Base-by-base conservation (phyloP, 2,888 invertebrate species). In the Cephus runcator region DNA sequence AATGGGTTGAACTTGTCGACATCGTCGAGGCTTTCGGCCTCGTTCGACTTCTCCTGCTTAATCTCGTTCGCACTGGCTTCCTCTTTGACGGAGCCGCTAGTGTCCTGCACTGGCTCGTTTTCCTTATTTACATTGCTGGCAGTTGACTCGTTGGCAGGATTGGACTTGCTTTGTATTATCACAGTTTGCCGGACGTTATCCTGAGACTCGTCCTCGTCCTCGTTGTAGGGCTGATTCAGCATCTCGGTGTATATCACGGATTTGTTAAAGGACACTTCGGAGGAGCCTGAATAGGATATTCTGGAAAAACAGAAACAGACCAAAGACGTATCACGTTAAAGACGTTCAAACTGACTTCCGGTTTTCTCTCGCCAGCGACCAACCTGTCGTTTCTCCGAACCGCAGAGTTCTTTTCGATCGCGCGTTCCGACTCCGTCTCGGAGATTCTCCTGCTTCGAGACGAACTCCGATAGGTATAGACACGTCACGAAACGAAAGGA, bases 1-100 rank as follows among this genome's bases (percentile, higher is more conserved):
- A 93, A 93, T 75, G 93, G 92, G 90, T 93, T 93, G 87, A 92
- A 94, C 83, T 92, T 90, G 81, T 92, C 91, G 81, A 92, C 90
- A 84, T 92, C 89, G 35, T 85, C 85, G 69, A 85, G 82, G 75
- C 82, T 84, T 73, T 83, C 83, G 71, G 83, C 82, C 33, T 82
- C 84, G 40, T 83, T 83, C 31, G 69, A 69, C 6, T 30, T 69
- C 31, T 30, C 69, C 33, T 30, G 30, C 6, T 31, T 15, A 15
- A 12, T 74, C 73, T 77, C 71, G 75, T 80, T 75, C 77, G 76
- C 31, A 76, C 75, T 31, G 71, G n/a, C 1, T 75, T 77, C 15
- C 76, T 79, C 75, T 69, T 81, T 76, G 40, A 34, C 75, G 75
- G 36, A 36, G 75, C 30, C 80, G 76, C 35, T 76, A 34, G 23